Evolutionary conservation across 2,797 vertebrate genomes (phyloP).

Genomic region (Bradypodion pumilum): DNA sequence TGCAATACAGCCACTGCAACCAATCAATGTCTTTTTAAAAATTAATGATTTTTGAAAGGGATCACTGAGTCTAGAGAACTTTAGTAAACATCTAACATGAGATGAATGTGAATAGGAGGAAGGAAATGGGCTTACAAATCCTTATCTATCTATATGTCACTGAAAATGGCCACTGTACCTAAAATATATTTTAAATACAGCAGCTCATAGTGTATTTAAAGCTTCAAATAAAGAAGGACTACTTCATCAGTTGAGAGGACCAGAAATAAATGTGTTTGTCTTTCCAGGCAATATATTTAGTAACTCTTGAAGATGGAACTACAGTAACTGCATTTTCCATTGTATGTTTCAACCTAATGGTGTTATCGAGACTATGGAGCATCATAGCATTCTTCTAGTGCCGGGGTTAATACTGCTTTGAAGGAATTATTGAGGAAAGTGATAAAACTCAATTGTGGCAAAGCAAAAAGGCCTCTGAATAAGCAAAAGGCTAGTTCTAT

Average conservation of each 20-base stretch:
- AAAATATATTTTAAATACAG: slow-evolving; percentile 45
- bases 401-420: not conserved
- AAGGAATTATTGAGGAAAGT: not conserved
- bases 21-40: slow-evolving; percentile 31
- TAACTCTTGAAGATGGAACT: slow-evolving; percentile 15
- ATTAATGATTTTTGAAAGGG: slow-evolving; percentile 3
- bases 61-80: slow-evolving; percentile 14
- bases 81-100: slow-evolving; percentile 34
- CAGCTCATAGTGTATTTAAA: slow-evolving; percentile 44
- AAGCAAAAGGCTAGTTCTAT: not conserved
- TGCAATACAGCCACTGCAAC: slow-evolving; percentile 32
- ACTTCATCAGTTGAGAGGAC: slow-evolving; percentile 65
- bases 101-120: not conserved
- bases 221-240: slow-evolving; percentile 8
- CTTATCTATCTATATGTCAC: not conserved
- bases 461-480: not conserved
- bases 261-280: slow-evolving; percentile 64
- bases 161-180: rapidly evolving
- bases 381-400: not conserved
- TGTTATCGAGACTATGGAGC: not conserved
- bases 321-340: slow-evolving; percentile 29
- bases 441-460: not conserved
- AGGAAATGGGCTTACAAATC: not conserved
- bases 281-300: slow-evolving; percentile 57
- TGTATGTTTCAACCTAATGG: slow-evolving; percentile 8